These are phyloP conservation scores for Ophraella communa DNA, from an alignment of 2,888 invertebrate genomes.

Conservation along the genomic window DNA sequence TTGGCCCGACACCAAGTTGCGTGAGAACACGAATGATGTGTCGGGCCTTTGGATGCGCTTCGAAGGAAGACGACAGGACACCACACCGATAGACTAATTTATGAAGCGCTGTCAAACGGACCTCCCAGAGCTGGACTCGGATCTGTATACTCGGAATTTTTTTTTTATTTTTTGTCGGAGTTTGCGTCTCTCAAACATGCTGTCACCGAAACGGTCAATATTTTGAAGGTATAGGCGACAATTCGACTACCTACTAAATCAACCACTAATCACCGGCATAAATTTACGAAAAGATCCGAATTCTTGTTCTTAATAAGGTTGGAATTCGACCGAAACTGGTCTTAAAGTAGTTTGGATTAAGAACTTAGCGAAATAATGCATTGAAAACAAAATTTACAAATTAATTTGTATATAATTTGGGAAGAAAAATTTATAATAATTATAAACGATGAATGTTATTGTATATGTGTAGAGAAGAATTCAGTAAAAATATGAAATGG, in stretches of 20 bases:
- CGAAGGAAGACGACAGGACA: constrained; percentile 19
- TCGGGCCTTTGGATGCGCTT: constrained; percentile 39
- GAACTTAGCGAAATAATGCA: too few species aligned
- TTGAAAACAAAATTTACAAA: too few species aligned
- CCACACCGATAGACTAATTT: constrained; percentile 43
- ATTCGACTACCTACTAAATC: neutral
- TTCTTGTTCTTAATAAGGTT: too few species aligned
- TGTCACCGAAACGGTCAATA: constrained; percentile 1
- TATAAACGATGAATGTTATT: too few species aligned
- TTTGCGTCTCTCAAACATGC: neutral
- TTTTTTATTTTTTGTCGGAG: neutral
- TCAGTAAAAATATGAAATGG: too few species aligned
- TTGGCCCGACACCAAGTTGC: constrained; percentile 46
- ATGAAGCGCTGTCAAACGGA: constrained; percentile 42
- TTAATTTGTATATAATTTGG: too few species aligned
- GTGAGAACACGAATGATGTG: constrained; percentile 44
- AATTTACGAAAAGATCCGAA: neutral
- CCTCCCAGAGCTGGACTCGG: constrained; percentile 30
- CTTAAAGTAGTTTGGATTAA: too few species aligned
- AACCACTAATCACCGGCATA: neutral
- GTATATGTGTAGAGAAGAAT: too few species aligned
- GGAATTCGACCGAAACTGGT: too few species aligned
- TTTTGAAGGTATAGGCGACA: neutral
- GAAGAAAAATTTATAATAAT: too few species aligned
- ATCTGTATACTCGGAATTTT: constrained; percentile 1